Evolutionary conservation across 2,797 vertebrate genomes (phyloP), one percentile per base, ranked within the genome.

Genomic region (Sciurus vulgaris): DNA sequence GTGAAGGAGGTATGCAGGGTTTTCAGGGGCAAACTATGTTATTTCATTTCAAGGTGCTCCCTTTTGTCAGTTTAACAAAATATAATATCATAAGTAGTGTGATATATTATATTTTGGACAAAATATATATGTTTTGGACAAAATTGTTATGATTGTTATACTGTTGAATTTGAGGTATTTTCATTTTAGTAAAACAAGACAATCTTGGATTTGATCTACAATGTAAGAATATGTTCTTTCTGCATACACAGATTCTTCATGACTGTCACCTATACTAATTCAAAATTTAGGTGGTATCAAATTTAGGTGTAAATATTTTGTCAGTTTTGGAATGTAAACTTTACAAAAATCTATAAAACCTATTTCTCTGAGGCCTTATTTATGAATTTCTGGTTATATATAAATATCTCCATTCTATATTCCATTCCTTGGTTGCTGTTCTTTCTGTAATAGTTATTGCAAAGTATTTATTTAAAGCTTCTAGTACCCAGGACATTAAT

Each of bases 231-330:
- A 26, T 94, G 7, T 83, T 89, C 35, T 94, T 73, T 54, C 69
- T 84, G 0, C 82, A 76, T 41, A 70, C 79, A 61, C 59, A 20
- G 38, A 79, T 93, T 94, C 70, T 83, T 91, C 61, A 73, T 85
- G 91, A 90, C 49, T 69, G 35, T 15, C 59, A 59, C 49, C 26
- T 73, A 89, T n/a, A n/a, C 59, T 49, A 79, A 84, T 90, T 95
- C 35, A 95, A 96, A 95, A 69, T 81, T 85, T 67, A 89, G 54
- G 86, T 93, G 38, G 41, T 22, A 78, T 94, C 67, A 94, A 96
- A 94, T 86, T 92, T 91, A 79, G 67, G n/a, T 93, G 26, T 78
- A 93, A 92, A 22, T 38, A 30, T 86, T 65, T 96, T 38, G 14
- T 91, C 49, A 85, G 26, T 14, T 92, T 41, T 85, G 5, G 33